A percentile compares a stretch with the other conserved stretches of the same genome.
phyloP scores from a whole-genome alignment of 1,140 invertebrate species.

The Lineus longissimus region DNA sequence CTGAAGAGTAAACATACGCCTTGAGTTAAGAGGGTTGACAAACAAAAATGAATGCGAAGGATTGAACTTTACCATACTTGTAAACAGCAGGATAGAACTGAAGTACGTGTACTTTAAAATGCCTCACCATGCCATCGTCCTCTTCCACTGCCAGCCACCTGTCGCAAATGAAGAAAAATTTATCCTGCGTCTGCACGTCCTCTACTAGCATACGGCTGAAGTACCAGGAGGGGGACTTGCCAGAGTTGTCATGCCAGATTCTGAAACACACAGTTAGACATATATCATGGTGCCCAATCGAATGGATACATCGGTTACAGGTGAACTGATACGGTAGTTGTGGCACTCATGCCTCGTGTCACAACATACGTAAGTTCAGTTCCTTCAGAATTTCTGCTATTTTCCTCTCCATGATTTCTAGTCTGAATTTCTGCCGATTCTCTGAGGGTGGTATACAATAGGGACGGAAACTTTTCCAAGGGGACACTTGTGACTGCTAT shows the following conservation, averaged over 20 bases:
- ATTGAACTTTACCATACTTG: too few species aligned
- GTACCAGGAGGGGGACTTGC: constrained; percentile 41
- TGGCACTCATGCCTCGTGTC: too few species aligned
- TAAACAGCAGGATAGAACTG: too few species aligned
- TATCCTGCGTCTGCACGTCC: constrained; percentile 44
- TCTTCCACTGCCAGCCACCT: constrained; percentile 49
- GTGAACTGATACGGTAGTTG: not conserved
- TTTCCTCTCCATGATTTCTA: too few species aligned
- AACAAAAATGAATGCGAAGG: too few species aligned
- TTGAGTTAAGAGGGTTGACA: too few species aligned
- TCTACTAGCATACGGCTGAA: constrained; percentile 42
- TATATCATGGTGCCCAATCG: not conserved
- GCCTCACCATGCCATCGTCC: constrained; percentile 40
- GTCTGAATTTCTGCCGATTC: not conserved
- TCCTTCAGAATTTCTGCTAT: not conserved
- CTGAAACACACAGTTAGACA: constrained; percentile 15
- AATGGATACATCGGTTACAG: not conserved
- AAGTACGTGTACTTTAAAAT: too few species aligned
- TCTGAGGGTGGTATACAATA: too few species aligned
- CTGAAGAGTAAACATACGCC: constrained; percentile 13
- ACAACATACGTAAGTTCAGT: not conserved
- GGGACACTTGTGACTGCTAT: too few species aligned
- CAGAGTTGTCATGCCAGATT: constrained; percentile 50
- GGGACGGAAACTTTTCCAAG: too few species aligned
- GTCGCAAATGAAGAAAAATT: constrained; percentile 48